phyloP scores from a whole-genome alignment of 2,113 vertebrate genomes.

The Callionymus lyra region DNA sequence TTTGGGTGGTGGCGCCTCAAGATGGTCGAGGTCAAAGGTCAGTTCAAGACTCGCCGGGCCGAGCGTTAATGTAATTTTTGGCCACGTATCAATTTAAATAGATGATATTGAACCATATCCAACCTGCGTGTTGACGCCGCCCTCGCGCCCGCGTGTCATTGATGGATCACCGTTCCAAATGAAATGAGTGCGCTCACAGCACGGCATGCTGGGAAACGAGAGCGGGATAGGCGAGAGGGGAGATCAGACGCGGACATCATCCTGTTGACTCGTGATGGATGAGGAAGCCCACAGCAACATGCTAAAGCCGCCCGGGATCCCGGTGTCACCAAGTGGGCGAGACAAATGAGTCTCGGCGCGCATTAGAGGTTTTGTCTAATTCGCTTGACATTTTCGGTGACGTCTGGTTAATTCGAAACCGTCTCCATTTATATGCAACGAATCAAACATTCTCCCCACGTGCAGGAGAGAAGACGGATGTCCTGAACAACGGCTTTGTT shows the following conservation, averaged over 20 bases:
- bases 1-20: no score
- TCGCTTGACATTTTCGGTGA: conserved; percentile 56
- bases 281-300: conserved; percentile 18
- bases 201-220: conserved; percentile 12
- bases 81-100: conserved; percentile 19
- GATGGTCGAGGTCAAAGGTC: background rate
- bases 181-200: background rate
- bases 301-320: conserved; percentile 9
- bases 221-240: conserved; percentile 16
- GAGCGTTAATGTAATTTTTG: background rate
- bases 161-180: conserved; percentile 33
- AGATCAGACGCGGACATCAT: conserved; percentile 14
- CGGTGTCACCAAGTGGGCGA: conserved; percentile 10
- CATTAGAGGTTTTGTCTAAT: conserved; percentile 47
- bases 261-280: conserved; percentile 41
- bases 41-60: no score
- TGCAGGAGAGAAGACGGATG: background rate
- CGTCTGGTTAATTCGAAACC: conserved; percentile 38
- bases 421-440: conserved; percentile 17
- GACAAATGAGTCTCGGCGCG: conserved; percentile 49
- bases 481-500: no score
- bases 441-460: conserved; percentile 3
- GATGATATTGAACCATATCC: conserved; percentile 1
- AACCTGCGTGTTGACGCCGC: conserved; percentile 11
- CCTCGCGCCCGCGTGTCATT: conserved; percentile 33